Base-by-base conservation (phyloP, 2,797 vertebrate species). In the Clarias laeviceps region DNA sequence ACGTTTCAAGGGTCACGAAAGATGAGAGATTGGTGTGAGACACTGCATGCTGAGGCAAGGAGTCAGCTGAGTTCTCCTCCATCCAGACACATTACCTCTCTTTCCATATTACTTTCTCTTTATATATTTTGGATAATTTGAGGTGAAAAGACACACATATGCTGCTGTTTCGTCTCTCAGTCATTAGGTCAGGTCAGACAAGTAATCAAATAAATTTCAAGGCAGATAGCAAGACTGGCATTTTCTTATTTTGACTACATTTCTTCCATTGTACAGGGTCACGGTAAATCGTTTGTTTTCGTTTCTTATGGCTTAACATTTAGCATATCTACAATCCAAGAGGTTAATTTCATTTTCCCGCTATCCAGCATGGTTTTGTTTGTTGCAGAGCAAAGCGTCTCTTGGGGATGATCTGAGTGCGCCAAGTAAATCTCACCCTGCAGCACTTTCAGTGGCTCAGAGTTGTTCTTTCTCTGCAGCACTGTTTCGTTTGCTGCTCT, bases 1-100 rank as follows among this genome's bases (percentile, higher is more conserved):
- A 29, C 17, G 5, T 73, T 80, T 61, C 66, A 57, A 56, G 82
- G 84, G 84, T 86, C 82, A 84, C 66, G 45, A 27, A 9, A 72
- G 85, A 80, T 45, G 37, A 76, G 56, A 64, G 37, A 72, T 45
- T 34, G 34, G 70, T 11, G 54, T 7, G 37, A 72, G 66, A 82
- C 80, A 62, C 61, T n/a, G 32, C 68, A 68, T 62, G 6, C 54
- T 62, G 54, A 77, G 15, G 20, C 17, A 2, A 78, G 18, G 72
- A 78, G 83, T 82, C 73, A 69, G 70, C 22, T 4, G 12, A 84
- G 80, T 56, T 73, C 59, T 77, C 27, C 32, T 61, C 34, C 72
- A 77, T 7, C 12, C 32, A 59, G n/a, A 65, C 59, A 37, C 18
- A 85, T 29, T 14, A 17, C 14, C 59, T 74, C 32, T n/a, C 14